phyloP scores from a whole-genome alignment of 2,888 invertebrate species.

The Epinotia nisella region DNA sequence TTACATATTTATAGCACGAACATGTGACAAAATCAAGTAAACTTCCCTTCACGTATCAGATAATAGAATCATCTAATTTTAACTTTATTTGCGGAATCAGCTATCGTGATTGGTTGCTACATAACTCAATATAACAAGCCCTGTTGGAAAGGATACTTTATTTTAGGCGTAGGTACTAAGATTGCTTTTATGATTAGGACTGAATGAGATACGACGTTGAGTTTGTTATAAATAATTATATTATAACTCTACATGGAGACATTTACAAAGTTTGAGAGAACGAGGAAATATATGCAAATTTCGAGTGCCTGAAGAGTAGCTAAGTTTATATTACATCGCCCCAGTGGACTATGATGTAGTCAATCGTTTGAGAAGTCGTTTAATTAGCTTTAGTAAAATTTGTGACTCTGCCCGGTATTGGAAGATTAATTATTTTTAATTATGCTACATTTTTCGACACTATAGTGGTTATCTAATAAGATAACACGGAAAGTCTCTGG shows the following conservation, averaged over 20 bases:
- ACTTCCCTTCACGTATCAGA: slow-evolving; percentile 16
- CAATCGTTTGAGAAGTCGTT: too few species aligned
- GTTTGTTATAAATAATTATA: background rate
- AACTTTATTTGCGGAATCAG: slow-evolving; percentile 15
- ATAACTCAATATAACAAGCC: background rate
- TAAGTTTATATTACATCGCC: too few species aligned
- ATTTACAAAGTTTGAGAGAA: slow-evolving; percentile 25
- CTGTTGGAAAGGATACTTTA: background rate
- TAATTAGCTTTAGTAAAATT: too few species aligned
- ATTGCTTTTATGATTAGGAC: background rate
- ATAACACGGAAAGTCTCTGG: too few species aligned
- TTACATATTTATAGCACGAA: slow-evolving; percentile 8
- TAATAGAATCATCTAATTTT: slow-evolving; percentile 25
- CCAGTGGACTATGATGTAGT: too few species aligned
- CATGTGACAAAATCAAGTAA: slow-evolving; percentile 5
- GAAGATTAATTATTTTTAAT: too few species aligned
- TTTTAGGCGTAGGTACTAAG: background rate
- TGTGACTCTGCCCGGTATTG: too few species aligned
- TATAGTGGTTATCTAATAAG: too few species aligned
- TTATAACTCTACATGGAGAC: background rate
- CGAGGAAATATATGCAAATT: slow-evolving; percentile 35
- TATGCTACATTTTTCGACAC: too few species aligned
- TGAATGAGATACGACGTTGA: background rate
- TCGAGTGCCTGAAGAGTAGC: slow-evolving; percentile 8
- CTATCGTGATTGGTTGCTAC: background rate